phyloP scores from a whole-genome alignment of 2,888 invertebrate genomes.

The Protophormia terraenovae region DNA sequence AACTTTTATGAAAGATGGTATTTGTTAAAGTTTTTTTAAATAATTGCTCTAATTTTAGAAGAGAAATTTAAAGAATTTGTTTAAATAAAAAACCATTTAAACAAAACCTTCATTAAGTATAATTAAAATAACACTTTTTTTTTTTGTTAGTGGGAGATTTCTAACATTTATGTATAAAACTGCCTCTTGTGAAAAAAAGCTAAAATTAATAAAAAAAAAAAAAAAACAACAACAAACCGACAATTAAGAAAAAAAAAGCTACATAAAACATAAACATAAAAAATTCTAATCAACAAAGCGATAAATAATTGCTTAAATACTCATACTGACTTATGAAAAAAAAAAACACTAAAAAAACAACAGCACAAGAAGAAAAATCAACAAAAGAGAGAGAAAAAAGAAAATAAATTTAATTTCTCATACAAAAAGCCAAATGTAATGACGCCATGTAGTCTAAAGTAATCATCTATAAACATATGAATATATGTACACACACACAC shows the following conservation, averaged over 20 bases:
- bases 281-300: constrained; percentile 53
- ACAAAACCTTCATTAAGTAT: constrained; percentile 38
- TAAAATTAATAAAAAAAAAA: neutral
- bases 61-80: constrained; percentile 35
- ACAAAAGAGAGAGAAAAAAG: neutral
- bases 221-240: neutral
- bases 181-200: neutral
- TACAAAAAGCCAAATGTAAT: constrained; percentile 25
- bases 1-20: neutral
- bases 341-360: constrained; percentile 31
- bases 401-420: constrained; percentile 27
- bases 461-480: neutral
- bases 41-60: constrained; percentile 43
- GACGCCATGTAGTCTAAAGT: constrained; percentile 65
- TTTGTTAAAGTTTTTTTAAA: neutral
- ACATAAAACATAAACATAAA: constrained; percentile 18
- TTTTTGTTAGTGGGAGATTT: constrained; percentile 25
- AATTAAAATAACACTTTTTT: constrained; percentile 35
- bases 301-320: constrained; percentile 57
- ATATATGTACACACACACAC: constrained; percentile 15
- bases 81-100: constrained; percentile 6
- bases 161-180: neutral
- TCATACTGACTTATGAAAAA: constrained; percentile 16
- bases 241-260: neutral
- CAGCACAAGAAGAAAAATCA: constrained; percentile 6